Evolutionary conservation across 2,888 invertebrate species (phyloP).

Genomic region (Leptinotarsa peninsularis): DNA sequence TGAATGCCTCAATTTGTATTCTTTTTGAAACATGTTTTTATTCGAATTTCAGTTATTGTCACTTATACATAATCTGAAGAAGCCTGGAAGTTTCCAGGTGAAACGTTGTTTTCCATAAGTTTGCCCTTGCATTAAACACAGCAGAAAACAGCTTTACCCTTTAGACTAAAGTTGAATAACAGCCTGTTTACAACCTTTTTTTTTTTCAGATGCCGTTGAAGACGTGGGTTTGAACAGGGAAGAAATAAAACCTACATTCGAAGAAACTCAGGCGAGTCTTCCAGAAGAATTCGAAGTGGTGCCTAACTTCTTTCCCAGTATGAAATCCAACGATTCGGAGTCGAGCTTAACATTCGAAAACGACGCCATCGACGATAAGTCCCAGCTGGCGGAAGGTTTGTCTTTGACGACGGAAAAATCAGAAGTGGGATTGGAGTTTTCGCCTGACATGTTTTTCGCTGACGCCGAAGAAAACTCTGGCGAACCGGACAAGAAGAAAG

Average conservation of each 20-base stretch:
- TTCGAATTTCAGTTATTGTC: too few species aligned
- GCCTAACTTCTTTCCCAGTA: constrained; percentile 19
- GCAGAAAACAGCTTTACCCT: too few species aligned
- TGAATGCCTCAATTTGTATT: too few species aligned
- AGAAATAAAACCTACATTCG: constrained; percentile 19
- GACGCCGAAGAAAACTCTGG: constrained; percentile 37
- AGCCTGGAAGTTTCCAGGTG: too few species aligned
- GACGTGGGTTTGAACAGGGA: not conserved
- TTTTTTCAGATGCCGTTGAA: not conserved
- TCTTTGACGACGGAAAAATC: constrained; percentile 11
- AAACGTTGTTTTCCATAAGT: too few species aligned
- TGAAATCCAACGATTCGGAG: not conserved
- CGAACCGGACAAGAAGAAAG: constrained; percentile 30
- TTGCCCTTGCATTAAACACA: too few species aligned
- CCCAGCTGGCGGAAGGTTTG: constrained; percentile 25
- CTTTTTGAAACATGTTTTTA: too few species aligned
- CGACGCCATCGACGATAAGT: constrained; percentile 14
- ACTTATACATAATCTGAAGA: too few species aligned
- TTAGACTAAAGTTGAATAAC: too few species aligned
- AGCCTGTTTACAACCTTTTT: not conserved
- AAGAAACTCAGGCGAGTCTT: not conserved
- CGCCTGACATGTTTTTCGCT: constrained; percentile 58
- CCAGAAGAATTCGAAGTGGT: constrained; percentile 21
- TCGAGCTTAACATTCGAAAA: not conserved
- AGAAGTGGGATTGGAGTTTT: constrained; percentile 48